Base-by-base conservation (phyloP, 1,140 invertebrate species). In the Leguminivora glycinivorella region DNA sequence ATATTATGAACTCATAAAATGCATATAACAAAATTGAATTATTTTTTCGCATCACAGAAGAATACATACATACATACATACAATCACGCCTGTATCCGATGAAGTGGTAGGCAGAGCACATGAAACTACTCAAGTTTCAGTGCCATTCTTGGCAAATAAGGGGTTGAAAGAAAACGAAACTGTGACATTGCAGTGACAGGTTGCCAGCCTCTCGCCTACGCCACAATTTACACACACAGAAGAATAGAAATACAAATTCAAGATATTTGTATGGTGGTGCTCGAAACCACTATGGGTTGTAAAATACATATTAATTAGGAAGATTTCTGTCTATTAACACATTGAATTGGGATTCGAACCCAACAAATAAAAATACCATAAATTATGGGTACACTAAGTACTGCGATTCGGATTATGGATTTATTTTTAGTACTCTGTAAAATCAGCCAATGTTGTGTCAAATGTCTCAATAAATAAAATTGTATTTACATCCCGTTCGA, bases 391-490 rank as follows among this genome's bases (percentile, higher is more conserved):
- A 38, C 6, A 40, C 56, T 19, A 68, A 25, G 10, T 38, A 40
- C 47, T 56, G 67, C 34, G 29, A 31, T 34, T 34, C 22, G 2
- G 40, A 52, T 7, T 38, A 52, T n/a, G 17, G 6, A 19, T 68
- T 68, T 68, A 56, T n/a, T 43, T 68, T 68, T 68, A 68, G 25
- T 43, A 29, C 4, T 52, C 47, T 52, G 43, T 70, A 78, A 78
- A 76, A 74, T 78, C 79, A 77, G 72, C 75, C 76, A 78, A 77
- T 56, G 43, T 58, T 12, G 68, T 77, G 69, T 67, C 78, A 78
- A 72, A 78, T 72, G 74, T 80, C 76, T 72, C 70, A 66, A n/a
- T 69, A 17, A 67, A 67, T 24, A 17, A 2, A 52, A 24, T 34
- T 19, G 1, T 9, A 67, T 67, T 38, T 40, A 67, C 26, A 31